Conservation (phyloP, 2,888 invertebrate species). For the Lottia gigantea region DNA sequence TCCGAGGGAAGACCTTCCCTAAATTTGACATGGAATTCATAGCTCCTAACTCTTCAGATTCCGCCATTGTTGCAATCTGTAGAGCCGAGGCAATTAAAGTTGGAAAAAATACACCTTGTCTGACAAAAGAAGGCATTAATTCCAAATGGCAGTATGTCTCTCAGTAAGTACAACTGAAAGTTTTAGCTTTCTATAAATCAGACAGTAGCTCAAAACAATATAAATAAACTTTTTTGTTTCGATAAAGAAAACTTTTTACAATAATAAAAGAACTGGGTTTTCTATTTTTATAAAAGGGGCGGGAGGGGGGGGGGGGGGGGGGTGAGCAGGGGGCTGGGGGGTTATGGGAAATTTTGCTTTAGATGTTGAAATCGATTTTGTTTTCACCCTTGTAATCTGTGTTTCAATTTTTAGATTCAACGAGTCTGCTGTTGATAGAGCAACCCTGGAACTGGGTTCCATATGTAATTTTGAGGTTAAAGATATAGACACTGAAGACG, state of each 20-base stretch:
- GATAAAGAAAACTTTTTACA: too few relatives aligned
- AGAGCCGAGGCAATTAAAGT: slow-evolving; percentile 43
- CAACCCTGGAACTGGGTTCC: slow-evolving; percentile 33
- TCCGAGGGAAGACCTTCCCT: slow-evolving; percentile 39
- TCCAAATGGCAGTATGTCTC: slow-evolving; percentile 36
- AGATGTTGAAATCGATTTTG: too few relatives aligned
- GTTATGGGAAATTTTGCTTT: too few relatives aligned
- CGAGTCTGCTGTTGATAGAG: slow-evolving; percentile 38
- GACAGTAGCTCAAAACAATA: too few relatives aligned
- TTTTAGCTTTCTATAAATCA: too few relatives aligned
- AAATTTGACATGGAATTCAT: slow-evolving; percentile 58
- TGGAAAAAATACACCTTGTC: slow-evolving; percentile 60
- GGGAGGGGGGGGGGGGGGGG: too few relatives aligned
- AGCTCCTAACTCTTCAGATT: slow-evolving; percentile 45
- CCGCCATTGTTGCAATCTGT: slow-evolving; percentile 45
- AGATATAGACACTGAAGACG: slow-evolving; percentile 33
- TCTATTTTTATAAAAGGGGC: too few relatives aligned
- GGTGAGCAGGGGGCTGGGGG: too few relatives aligned
- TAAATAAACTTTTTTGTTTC: too few relatives aligned
- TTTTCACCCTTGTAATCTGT: too few relatives aligned
- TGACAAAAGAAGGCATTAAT: slow-evolving; percentile 44
- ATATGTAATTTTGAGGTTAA: slow-evolving; percentile 43
- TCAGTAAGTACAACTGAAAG: slow-evolving; percentile 31
- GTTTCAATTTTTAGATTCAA: slow-evolving; percentile 29
- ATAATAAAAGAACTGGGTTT: too few relatives aligned